Conservation (phyloP, 2,888 invertebrate genomes). For the Archaeoteleia sp. region DNA sequence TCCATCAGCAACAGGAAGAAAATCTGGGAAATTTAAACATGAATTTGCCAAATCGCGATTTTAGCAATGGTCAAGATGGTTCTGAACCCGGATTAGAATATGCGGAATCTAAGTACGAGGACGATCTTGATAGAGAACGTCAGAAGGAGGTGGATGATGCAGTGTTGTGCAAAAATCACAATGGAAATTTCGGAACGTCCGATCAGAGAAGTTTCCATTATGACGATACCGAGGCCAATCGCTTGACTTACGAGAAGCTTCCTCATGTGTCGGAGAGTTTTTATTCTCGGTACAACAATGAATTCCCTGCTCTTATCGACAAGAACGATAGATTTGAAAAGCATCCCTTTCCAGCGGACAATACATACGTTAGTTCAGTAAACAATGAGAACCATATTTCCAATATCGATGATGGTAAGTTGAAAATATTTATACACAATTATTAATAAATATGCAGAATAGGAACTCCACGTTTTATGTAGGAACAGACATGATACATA, state of each 20-base stretch:
- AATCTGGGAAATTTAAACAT: too few relatives aligned
- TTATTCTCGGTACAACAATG: conserved; percentile 35
- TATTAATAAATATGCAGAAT: too few relatives aligned
- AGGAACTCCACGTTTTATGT: too few relatives aligned
- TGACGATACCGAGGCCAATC: conserved; percentile 34
- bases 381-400: not conserved
- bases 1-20: not conserved
- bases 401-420: conserved; percentile 3
- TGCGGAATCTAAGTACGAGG: conserved; percentile 38
- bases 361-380: not conserved
- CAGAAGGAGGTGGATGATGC: conserved; percentile 55
- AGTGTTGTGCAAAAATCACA: conserved; percentile 41
- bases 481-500: too few relatives aligned
- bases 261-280: conserved; percentile 26
- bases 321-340: conserved; percentile 10
- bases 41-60: not conserved
- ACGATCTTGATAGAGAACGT: conserved; percentile 51
- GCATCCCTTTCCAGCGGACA: conserved; percentile 11
- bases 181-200: not conserved
- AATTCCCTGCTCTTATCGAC: not conserved
- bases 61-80: not conserved
- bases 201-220: not conserved
- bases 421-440: too few relatives aligned
- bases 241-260: conserved; percentile 34
- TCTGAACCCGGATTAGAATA: conserved; percentile 26